Evolutionary conservation across 2,113 vertebrate species (phyloP).

Genomic region (Mastomys coucha): DNA sequence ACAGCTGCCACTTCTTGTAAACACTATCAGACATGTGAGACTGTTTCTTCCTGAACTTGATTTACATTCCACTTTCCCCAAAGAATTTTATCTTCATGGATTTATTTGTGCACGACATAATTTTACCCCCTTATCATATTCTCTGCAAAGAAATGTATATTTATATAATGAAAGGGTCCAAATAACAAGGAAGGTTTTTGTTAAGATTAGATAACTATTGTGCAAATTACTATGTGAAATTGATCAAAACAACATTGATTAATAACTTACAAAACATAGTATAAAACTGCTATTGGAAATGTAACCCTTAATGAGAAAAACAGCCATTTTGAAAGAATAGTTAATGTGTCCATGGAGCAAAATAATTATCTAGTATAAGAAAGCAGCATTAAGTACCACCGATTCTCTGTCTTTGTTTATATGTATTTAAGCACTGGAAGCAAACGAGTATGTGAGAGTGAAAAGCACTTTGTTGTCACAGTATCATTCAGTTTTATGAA

Average conservation of each 20-base stretch:
- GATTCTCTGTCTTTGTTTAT: neutral
- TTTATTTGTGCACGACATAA: neutral
- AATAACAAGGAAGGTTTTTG: neutral
- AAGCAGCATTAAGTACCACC: neutral
- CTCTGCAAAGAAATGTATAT: neutral
- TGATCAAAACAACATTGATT: constrained; percentile 9
- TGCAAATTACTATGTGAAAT: neutral
- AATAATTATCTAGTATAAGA: constrained; percentile 1
- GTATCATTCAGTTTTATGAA: neutral
- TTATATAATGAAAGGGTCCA: neutral
- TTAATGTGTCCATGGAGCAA: neutral
- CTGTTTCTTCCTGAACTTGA: constrained; percentile 13
- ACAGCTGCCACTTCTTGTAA: constrained; percentile 38
- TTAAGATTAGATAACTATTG: neutral
- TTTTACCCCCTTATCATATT: neutral
- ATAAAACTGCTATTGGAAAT: neutral
- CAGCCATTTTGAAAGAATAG: constrained; percentile 6
- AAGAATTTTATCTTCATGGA: constrained; percentile 12
- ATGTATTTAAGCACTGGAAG: neutral
- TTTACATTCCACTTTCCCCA: constrained; percentile 26
- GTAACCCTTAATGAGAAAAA: constrained; percentile 9
- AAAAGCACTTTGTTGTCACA: neutral
- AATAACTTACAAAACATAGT: neutral
- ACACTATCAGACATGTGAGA: constrained; percentile 19
- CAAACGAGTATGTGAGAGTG: neutral